Base-by-base conservation (phyloP, 1,140 invertebrate genomes). In the Trachymyrmex septentrionalis region DNA sequence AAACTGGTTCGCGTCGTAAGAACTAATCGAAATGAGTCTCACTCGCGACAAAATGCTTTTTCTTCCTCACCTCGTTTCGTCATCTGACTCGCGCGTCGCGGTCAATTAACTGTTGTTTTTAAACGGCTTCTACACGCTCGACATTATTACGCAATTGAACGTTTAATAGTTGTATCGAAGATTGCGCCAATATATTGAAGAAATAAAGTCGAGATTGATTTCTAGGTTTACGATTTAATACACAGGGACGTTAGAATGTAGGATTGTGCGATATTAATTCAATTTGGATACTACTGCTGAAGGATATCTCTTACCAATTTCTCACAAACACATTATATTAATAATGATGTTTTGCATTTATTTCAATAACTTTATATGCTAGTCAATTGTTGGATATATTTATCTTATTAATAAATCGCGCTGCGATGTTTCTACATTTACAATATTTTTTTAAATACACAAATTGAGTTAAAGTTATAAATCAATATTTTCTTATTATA, bases 161-260 rank as follows among this genome's bases (percentile, higher is more conserved):
- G 19, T 27, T n/a, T 38, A 34, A 38, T 38, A 7, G 1, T 3
- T 12, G 10, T 21, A 10, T 66, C 19, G 64, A 38, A 38, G 30
- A 66, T 66, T 66, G 64, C 64, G 10, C 19, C 19, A 12, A 21
- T 38, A 38, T 38, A 38, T 66, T n/a, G 19, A 10, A 38, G 30
- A 66, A 66, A 38, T 66, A 66, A 66, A 66, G n/a, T 1, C 19
- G 30, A 66, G 30, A 66, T 66, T 66, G 9, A n/a, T 66, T 66
- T 21, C 9, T 5, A 38, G 3, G 19, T 66, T 66, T 21, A 66
- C 30, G 3, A 3, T 10, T 34, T 4, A 12, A 38, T 66, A 38
- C 6, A 66, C 30, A 12, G n/a, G 30, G 48, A 50, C 19, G 9
- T 66, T 24, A 24, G 57, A 24, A 59, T 21, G 21, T 21, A 21